Conservation (phyloP, 2,888 invertebrate species). For the Sclerodermus sp. region DNA sequence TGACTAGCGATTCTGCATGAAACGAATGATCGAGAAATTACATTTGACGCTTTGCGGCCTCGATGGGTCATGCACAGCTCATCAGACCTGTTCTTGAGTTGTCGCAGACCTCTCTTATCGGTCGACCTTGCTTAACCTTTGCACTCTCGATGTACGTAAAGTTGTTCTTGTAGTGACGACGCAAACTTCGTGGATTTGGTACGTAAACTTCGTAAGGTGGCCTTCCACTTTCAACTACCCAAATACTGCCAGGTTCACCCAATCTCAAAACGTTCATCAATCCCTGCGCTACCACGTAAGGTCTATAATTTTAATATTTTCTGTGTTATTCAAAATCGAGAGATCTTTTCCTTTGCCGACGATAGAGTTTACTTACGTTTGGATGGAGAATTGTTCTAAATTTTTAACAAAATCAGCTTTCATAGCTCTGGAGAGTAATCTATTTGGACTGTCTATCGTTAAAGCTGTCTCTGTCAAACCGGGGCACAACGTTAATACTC, state of each 20-base stretch:
- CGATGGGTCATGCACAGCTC: constrained; percentile 39
- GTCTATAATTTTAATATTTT: constrained; percentile 24
- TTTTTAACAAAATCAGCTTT: constrained; percentile 52
- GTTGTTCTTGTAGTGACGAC: constrained; percentile 48
- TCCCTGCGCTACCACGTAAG: constrained; percentile 48
- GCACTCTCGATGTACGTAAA: constrained; percentile 29
- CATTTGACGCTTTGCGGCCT: neutral
- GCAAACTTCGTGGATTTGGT: constrained; percentile 41
- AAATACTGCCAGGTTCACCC: constrained; percentile 44
- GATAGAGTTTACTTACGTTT: constrained; percentile 39
- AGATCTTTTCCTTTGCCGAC: neutral
- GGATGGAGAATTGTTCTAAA: constrained; percentile 46
- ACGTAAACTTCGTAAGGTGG: constrained; percentile 45
- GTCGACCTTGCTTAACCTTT: constrained; percentile 33
- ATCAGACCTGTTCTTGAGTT: constrained; percentile 42
- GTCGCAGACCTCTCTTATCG: constrained; percentile 44
- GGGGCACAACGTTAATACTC: constrained; percentile 54
- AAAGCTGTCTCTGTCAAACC: constrained; percentile 54
- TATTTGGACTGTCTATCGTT: constrained; percentile 47
- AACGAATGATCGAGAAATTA: neutral
- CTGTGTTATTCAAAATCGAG: neutral
- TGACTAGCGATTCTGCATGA: too few species aligned
- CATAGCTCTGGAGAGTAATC: constrained; percentile 47
- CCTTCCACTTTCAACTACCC: constrained; percentile 49
- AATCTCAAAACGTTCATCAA: constrained; percentile 40